These are phyloP conservation scores for Zhuqinia jingwanae DNA, from an alignment of 2,888 invertebrate genomes.

Conservation along the genomic window DNA sequence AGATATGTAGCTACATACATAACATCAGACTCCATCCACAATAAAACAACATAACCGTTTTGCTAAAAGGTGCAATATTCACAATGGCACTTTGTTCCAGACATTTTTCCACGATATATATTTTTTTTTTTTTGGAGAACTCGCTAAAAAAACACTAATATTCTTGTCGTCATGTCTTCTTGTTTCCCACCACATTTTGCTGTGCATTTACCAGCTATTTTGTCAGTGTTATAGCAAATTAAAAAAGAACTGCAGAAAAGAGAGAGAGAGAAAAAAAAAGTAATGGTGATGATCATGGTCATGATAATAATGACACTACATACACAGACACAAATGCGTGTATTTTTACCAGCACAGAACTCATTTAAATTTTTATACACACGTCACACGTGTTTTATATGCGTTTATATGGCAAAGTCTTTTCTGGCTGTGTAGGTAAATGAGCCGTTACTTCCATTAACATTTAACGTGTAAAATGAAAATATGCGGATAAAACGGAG, in stretches of 20 bases:
- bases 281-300: conserved; percentile 3
- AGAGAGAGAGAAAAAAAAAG: background rate
- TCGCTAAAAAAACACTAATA: conserved; percentile 31
- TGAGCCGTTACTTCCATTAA: conserved; percentile 76
- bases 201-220: conserved; percentile 22
- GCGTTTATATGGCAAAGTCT: conserved; percentile 19
- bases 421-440: conserved; percentile 53
- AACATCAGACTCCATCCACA: background rate
- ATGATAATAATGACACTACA: background rate
- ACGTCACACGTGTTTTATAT: conserved; percentile 13
- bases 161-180: conserved; percentile 37
- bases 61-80: conserved; percentile 44
- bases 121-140: conserved; percentile 24
- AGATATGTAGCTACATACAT: background rate
- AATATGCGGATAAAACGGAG: conserved; percentile 42
- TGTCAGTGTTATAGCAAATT: background rate
- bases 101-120: conserved; percentile 38
- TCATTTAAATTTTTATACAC: conserved; percentile 17
- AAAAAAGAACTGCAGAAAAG: background rate
- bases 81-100: conserved; percentile 43
- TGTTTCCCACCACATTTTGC: conserved; percentile 41
- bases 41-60: conserved; percentile 1
- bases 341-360: background rate
- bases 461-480: conserved; percentile 70
- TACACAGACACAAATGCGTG: background rate